Conservation (phyloP, 2,888 invertebrate species). For the Lathronympha strigana region DNA sequence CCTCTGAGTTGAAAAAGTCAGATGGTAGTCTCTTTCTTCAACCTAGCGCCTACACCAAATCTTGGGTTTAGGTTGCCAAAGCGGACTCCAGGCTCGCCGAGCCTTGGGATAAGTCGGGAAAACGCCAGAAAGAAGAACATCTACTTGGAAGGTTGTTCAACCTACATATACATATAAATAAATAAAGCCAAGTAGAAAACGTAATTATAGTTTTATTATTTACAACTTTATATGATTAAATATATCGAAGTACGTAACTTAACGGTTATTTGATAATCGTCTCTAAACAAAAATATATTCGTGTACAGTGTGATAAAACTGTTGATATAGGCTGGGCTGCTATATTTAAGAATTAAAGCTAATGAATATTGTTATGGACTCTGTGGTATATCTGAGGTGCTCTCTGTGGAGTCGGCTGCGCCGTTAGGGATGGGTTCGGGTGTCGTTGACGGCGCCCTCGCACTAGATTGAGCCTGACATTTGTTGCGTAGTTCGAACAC, state of each 20-base stretch:
- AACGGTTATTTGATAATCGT: constrained; percentile 35
- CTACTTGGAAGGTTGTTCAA: too few relatives aligned
- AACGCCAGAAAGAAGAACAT: too few relatives aligned
- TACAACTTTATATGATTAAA: constrained; percentile 38
- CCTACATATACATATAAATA: not conserved
- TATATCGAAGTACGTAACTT: constrained; percentile 36
- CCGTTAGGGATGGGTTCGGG: constrained; percentile 70
- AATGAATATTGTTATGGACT: constrained; percentile 57
- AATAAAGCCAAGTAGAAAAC: constrained; percentile 40
- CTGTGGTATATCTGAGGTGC: constrained; percentile 63
- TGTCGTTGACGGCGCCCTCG: constrained; percentile 58
- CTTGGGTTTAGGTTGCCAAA: too few relatives aligned
- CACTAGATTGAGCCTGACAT: constrained; percentile 72
- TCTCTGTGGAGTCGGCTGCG: constrained; percentile 67
- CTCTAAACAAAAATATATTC: constrained; percentile 37
- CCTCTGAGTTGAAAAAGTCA: too few relatives aligned
- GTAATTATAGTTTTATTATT: constrained; percentile 44
- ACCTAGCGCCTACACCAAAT: too few relatives aligned
- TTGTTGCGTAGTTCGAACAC: constrained; percentile 95
- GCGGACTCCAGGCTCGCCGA: too few relatives aligned
- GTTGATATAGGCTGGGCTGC: constrained; percentile 33
- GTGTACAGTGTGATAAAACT: constrained; percentile 28
- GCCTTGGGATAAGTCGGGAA: too few relatives aligned
- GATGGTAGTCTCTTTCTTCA: too few relatives aligned
- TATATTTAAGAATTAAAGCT: constrained; percentile 21